Conservation (phyloP, 2,113 vertebrate genomes). For the Australoheros scitulus region DNA sequence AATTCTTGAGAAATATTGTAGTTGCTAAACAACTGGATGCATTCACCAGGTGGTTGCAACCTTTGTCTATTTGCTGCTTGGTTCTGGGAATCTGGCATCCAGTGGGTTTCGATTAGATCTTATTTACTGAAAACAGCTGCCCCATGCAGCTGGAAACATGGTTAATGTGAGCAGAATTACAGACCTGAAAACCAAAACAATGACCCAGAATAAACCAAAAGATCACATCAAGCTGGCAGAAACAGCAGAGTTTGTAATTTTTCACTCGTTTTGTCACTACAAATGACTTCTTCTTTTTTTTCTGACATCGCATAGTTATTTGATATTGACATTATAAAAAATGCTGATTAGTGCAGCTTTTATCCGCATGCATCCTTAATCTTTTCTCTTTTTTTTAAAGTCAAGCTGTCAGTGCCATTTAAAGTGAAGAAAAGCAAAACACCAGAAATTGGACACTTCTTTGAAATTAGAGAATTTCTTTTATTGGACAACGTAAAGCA, state of each 20-base stretch:
- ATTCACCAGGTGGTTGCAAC: not conserved
- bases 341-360: not conserved
- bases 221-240: not conserved
- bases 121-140: not conserved
- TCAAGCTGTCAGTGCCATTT: not conserved
- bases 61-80: not conserved
- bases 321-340: not conserved
- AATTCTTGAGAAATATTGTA: not conserved
- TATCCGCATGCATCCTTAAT: not conserved
- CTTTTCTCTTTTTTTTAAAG: not conserved
- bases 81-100: not conserved
- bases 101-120: not conserved
- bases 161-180: not conserved
- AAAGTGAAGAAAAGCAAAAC: conserved; percentile 16
- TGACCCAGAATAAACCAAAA: conserved; percentile 4
- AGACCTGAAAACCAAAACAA: conserved; percentile 8
- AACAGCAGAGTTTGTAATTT: not conserved
- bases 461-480: conserved; percentile 31
- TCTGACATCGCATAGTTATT: not conserved
- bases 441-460: not conserved
- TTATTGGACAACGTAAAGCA: conserved; percentile 63
- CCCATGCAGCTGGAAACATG: not conserved
- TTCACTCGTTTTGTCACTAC: not conserved
- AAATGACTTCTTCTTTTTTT: not conserved
- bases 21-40: not conserved